Percentiles rank a stretch among this genome's conserved stretches.
Conservation (phyloP, 1,140 invertebrate genomes). For the Tetramorium parvispinum region DNA sequence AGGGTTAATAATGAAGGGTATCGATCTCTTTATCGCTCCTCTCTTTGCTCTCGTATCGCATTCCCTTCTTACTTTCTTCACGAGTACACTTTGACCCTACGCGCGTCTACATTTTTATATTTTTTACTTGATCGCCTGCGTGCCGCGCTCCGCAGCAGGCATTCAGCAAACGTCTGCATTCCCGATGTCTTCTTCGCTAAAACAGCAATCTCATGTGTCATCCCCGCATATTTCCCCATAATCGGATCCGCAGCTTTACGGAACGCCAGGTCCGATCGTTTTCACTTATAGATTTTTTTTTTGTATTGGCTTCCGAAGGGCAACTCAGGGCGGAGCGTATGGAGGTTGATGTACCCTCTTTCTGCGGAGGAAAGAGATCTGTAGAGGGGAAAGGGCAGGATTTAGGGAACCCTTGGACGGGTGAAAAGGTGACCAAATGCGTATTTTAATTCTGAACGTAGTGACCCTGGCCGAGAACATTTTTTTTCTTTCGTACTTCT, state of each 20-base stretch:
- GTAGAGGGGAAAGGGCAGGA: neutral
- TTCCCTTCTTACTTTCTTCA: neutral
- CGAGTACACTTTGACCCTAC: no score
- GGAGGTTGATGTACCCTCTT: slow-evolving; percentile 31
- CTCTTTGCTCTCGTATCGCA: neutral
- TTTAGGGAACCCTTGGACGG: neutral
- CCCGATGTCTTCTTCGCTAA: neutral
- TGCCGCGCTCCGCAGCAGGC: no score
- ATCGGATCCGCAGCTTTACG: slow-evolving; percentile 74
- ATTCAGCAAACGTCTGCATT: neutral
- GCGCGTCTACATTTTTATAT: neutral
- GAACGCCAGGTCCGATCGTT: slow-evolving; percentile 69
- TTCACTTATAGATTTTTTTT: slow-evolving; percentile 77
- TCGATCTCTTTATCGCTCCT: slow-evolving; percentile 4
- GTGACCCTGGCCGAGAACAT: slow-evolving; percentile 67
- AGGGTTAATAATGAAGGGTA: slow-evolving; percentile 6
- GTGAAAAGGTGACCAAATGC: slow-evolving; percentile 63
- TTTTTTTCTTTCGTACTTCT: slow-evolving; percentile 66
- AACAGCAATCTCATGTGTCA: neutral
- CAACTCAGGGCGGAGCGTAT: slow-evolving; percentile 51
- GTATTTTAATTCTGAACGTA: slow-evolving; percentile 83
- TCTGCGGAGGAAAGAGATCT: slow-evolving; percentile 14
- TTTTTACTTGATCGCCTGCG: neutral
- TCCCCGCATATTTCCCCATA: slow-evolving; percentile 22
- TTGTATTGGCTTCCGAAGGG: slow-evolving; percentile 66